Base-by-base conservation (phyloP, 1,140 invertebrate species). In the Ylistrum balloti region DNA sequence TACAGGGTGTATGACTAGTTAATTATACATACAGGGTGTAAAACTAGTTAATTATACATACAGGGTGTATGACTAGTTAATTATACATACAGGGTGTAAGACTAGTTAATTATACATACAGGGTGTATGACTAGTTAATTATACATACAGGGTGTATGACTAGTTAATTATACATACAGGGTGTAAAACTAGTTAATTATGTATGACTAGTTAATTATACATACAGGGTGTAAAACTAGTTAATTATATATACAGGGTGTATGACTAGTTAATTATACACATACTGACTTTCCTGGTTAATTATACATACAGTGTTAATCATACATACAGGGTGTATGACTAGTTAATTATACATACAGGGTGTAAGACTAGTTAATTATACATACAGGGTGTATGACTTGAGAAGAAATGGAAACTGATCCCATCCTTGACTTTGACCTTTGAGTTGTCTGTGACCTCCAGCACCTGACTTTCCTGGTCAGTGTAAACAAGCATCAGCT, bases 361-460 rank as follows among this genome's bases (percentile, higher is more conserved):
- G 35, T 38, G 35, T 5, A 13, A 7, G 13, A 38, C 35, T 38
- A 13, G 35, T 5, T 38, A 38, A 13, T 87, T 38, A 91, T 90
- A 93, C 94, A 94, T 95, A 96, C 99, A 99, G 86, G 98, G 99
- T 56, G 98, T 97, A 94, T 98, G 98, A 92, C 98, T 98, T 33
- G 98, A 97, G 94, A 98, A 98, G 94, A 99, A 98, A 96, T 99
- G 98, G 96, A 99, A 99, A 22, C 97, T 96, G 86, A 98, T 95
- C 17, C 96, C 96, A n/a, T 96, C 88, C 92, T 97, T 97, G 0
- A 98, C 10, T 0, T 33, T n/a, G 93, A 95, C 95, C 33, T 32
- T 86, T 86, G 92, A 86, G 22, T 74, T 20, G 35, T 90, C 48
- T n/a, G 93, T 88, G 33, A 88, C 5, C 3, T 90, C 56, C 56